Conservation (phyloP, 2,113 vertebrate genomes). For the Scopus umbretta region DNA sequence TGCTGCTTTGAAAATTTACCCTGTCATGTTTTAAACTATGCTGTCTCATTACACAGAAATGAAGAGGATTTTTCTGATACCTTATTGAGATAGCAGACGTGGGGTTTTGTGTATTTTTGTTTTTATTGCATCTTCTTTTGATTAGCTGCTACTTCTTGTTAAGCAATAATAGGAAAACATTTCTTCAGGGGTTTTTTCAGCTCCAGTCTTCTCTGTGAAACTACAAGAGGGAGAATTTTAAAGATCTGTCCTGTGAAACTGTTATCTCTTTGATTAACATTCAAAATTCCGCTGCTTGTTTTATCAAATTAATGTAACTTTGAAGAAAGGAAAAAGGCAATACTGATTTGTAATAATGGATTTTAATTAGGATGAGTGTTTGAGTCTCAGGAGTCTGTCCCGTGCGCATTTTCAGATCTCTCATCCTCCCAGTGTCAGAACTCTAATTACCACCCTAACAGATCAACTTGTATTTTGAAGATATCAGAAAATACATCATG, state of each 20-base stretch:
- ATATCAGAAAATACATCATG: conserved; percentile 1
- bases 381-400: neutral
- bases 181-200: neutral
- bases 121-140: conserved; percentile 42
- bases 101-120: conserved; percentile 1
- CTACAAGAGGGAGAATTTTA: conserved; percentile 30
- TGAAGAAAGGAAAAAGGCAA: conserved; percentile 40
- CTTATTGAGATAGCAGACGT: neutral
- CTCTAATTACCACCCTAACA: conserved; percentile 30
- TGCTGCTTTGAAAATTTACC: neutral
- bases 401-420: neutral
- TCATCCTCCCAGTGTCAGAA: neutral
- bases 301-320: conserved; percentile 53
- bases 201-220: neutral
- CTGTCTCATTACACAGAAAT: conserved; percentile 26
- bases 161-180: conserved; percentile 41
- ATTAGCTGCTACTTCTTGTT: conserved; percentile 40
- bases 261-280: conserved; percentile 53
- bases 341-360: conserved; percentile 44
- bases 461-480: conserved; percentile 22
- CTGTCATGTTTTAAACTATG: neutral
- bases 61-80: conserved; percentile 29
- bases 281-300: conserved; percentile 28
- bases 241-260: conserved; percentile 47
- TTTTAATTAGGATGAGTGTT: conserved; percentile 47